Base-by-base conservation (phyloP, 2,888 invertebrate species). In the Idaea straminata region DNA sequence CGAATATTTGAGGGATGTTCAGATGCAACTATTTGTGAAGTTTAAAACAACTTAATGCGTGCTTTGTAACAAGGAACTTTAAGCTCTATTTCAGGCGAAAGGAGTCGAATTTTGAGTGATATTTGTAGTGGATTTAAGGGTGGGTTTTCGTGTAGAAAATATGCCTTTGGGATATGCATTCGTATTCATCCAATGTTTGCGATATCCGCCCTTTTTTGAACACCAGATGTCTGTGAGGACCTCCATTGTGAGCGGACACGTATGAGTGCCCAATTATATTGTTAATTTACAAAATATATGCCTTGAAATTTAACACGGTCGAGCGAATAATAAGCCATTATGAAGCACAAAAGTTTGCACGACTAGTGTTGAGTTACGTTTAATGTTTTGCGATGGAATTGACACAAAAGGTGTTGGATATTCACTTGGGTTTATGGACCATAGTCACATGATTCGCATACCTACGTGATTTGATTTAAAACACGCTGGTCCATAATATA, bases 201-300 rank as follows among this genome's bases (percentile, higher is more conserved):
- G 78, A 89, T 89, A 91, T 92, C 92, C 92, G 92, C 91, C 90
- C 91, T 90, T 91, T 91, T 89, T 91, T 88, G 82, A 75, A 82
- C 81, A 85, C 86, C 92, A 92, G 91, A 91, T 92, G 92, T 89
- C 83, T 85, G 80, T 80, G 83, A 84, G 83, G 76, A 76, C 78
- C 70, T 69, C 77, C 81, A 84, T 89, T 89, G 87, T 89, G 77
- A 68, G 68, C 75, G 74, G 70, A 76, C 81, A 83, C 86, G 85
- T 83, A 81, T 83, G 88, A 87, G 83, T 91, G 86, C 91, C 91
- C 92, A 92, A 92, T 92, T 92, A 92, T 92, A 91, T 91, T 92
- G 92, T 92, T 92, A 92, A 92, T 92, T 91, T 91, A 83, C 81
- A 89, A 89, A 92, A 91, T 91, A 91, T 89, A 86, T 84, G 83